phyloP scores from a whole-genome alignment of 2,797 vertebrate genomes.

The Phaenicophaeus curvirostris region DNA sequence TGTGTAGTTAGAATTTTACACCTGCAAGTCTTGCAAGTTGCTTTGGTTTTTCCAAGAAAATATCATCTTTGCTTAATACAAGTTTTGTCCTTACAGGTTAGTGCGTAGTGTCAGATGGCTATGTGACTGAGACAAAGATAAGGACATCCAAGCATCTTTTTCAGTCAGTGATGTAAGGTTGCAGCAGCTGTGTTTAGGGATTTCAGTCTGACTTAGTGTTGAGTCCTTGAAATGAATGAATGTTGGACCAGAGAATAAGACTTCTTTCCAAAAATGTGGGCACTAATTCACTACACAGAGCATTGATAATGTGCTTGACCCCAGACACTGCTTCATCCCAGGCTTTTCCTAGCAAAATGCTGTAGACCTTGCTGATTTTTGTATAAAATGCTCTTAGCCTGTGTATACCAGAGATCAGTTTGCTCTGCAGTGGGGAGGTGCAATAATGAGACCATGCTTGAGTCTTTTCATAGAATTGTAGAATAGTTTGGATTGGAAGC shows the following conservation, averaged over 20 bases:
- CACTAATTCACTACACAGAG: accelerated
- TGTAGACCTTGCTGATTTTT: neutral
- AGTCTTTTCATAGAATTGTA: too few relatives aligned
- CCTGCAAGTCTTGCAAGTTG: neutral
- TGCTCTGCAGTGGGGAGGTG: neutral
- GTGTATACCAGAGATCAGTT: neutral
- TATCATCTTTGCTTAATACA: neutral
- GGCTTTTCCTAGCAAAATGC: neutral
- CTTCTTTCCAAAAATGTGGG: neutral
- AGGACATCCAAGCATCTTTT: too few relatives aligned
- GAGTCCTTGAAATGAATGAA: neutral
- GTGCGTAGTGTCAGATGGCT: neutral
- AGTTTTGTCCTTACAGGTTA: accelerated
- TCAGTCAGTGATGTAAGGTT: neutral
- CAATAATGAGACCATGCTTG: accelerated
- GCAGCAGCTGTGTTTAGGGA: neutral
- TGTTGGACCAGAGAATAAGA: neutral
- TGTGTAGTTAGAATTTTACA: neutral
- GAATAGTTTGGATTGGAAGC: too few relatives aligned
- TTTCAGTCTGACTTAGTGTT: neutral
- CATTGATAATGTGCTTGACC: accelerated
- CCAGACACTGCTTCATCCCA: accelerated
- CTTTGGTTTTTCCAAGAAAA: neutral
- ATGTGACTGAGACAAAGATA: neutral
- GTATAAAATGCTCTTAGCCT: neutral